Percentiles rank a stretch among this genome's conserved stretches.
Conservation (phyloP, 1,140 invertebrate species). For the Drosophila mauritiana region DNA sequence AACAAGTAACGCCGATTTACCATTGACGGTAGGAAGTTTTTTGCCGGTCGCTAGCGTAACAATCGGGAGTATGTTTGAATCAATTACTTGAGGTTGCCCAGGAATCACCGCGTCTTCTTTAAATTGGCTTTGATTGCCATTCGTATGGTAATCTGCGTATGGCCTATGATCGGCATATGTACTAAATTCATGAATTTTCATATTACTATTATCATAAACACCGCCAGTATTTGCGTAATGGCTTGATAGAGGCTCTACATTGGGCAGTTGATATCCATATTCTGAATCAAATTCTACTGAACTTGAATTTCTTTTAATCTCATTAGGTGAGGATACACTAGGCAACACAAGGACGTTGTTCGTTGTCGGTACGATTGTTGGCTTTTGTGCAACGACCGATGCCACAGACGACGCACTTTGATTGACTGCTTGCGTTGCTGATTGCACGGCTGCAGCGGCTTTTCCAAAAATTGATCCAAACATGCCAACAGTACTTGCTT, state of each 20-base stretch:
- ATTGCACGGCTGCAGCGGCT: slow-evolving; percentile 83
- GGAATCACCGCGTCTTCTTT: neutral
- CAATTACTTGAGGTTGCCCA: slow-evolving; percentile 10
- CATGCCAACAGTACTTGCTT: slow-evolving; percentile 47
- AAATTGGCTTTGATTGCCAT: slow-evolving; percentile 51
- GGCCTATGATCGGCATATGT: slow-evolving; percentile 27
- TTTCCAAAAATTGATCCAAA: slow-evolving; percentile 74
- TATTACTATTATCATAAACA: slow-evolving; percentile 72
- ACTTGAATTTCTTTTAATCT: neutral
- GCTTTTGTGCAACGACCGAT: slow-evolving; percentile 85
- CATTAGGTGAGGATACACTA: slow-evolving; percentile 13
- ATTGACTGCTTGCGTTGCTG: slow-evolving; percentile 84
- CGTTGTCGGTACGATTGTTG: slow-evolving; percentile 38
- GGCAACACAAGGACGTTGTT: neutral
- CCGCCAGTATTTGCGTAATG: slow-evolving; percentile 45
- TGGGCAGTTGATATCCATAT: slow-evolving; percentile 17
- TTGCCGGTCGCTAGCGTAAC: slow-evolving; percentile 73
- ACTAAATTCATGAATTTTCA: slow-evolving; percentile 23
- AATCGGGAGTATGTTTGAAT: slow-evolving; percentile 58
- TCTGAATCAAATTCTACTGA: slow-evolving; percentile 22
- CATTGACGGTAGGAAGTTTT: slow-evolving; percentile 83
- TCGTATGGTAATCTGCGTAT: slow-evolving; percentile 49
- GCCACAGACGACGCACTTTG: slow-evolving; percentile 82
- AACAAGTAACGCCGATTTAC: slow-evolving; percentile 71
- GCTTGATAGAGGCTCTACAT: slow-evolving; percentile 26